phyloP scores from a whole-genome alignment of 1,140 invertebrate genomes.

The Luehdorfia chinensis region DNA sequence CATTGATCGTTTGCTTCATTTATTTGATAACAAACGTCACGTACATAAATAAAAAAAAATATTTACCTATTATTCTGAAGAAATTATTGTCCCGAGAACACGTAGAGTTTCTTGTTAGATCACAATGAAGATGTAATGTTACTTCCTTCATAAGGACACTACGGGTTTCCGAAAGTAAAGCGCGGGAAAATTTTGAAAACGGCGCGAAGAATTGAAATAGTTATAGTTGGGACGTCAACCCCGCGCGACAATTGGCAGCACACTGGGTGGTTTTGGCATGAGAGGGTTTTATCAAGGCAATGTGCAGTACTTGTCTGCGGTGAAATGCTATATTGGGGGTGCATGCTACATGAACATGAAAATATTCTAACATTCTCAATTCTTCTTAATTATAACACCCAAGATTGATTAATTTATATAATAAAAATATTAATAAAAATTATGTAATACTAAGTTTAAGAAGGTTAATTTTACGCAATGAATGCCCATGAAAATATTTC shows the following conservation, averaged over 20 bases:
- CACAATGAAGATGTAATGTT: conserved; percentile 37
- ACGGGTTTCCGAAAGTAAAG: conserved; percentile 27
- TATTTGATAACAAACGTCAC: too few relatives aligned
- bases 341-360: neutral
- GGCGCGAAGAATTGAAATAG: conserved; percentile 35
- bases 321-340: conserved; percentile 28
- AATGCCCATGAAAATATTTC: too few relatives aligned
- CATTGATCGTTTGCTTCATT: too few relatives aligned
- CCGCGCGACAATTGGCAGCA: conserved; percentile 42
- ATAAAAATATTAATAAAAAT: too few relatives aligned
- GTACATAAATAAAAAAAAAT: too few relatives aligned
- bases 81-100: conserved; percentile 61
- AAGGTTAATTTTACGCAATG: too few relatives aligned
- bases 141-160: conserved; percentile 64
- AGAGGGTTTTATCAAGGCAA: conserved; percentile 35
- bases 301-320: conserved; percentile 27
- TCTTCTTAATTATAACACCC: too few relatives aligned
- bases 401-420: too few relatives aligned
- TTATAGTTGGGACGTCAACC: conserved; percentile 32
- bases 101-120: conserved; percentile 31
- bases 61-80: conserved; percentile 61
- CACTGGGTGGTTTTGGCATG: conserved; percentile 60
- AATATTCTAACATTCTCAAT: too few relatives aligned
- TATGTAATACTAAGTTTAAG: too few relatives aligned
- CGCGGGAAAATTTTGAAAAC: conserved; percentile 30